Conservation (phyloP, 2,113 vertebrate species). For the Nycticorax nycticorax region DNA sequence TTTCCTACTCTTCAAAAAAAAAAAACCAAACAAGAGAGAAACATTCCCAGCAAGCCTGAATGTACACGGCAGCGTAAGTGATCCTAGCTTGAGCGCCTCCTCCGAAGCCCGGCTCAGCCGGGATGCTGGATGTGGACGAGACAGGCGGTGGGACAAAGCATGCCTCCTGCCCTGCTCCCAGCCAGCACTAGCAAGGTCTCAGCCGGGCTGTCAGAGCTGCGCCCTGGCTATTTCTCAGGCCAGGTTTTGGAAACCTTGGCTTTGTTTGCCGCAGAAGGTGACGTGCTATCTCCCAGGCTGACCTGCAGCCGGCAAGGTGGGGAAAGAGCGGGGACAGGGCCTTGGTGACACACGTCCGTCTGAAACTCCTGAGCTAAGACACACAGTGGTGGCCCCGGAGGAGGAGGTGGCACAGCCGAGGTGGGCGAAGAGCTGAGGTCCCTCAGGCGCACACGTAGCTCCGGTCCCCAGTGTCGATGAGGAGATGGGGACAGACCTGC, state of each 20-base stretch:
- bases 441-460: not conserved
- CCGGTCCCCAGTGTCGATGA: fast-evolving
- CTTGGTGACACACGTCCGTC: not conserved
- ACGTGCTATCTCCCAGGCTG: not conserved
- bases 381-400: fast-evolving
- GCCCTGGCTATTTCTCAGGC: not conserved
- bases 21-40: not conserved
- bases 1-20: not conserved
- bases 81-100: not conserved
- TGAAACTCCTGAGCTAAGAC: not conserved
- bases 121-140: not conserved
- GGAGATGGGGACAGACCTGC: not conserved
- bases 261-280: not conserved
- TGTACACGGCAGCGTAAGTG: fast-evolving
- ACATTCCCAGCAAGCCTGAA: not conserved
- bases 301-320: not conserved
- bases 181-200: not conserved
- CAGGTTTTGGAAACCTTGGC: fast-evolving
- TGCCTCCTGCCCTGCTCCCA: not conserved
- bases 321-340: not conserved
- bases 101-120: not conserved
- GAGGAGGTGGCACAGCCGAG: fast-evolving
- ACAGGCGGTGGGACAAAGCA: fast-evolving
- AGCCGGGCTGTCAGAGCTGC: not conserved
- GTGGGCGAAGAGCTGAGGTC: not conserved